Evolutionary conservation across 1,140 invertebrate species (phyloP), one percentile per base, ranked within the genome.

Genomic region (Aphelenchoides besseyi): DNA sequence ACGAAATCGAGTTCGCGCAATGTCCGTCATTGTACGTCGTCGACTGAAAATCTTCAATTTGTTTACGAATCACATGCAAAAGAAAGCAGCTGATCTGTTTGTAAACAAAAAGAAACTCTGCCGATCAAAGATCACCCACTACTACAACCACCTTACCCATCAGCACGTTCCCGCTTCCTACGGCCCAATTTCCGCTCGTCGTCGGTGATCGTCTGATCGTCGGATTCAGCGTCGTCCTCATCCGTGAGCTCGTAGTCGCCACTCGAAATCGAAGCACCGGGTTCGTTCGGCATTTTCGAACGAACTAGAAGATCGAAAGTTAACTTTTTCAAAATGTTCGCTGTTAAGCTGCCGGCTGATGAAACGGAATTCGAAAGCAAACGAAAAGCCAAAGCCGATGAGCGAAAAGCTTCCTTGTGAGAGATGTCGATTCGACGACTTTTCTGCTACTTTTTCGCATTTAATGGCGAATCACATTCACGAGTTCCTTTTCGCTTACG

Each of bases 1-100:
- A 5, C 71, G 52, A 16, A 73, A 73, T 18, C 59, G 71, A 30
- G 68, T 3, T 12, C 70, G 23, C 23, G 66, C 71, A 62, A 74
- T 29, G 23, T 73, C 71, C 12, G 71, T 57, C 26, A n/a, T 26
- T 18, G n/a, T 71, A 28, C 69, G 18, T 8, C 54, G 37, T 30
- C 59, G 30, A 37, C 18, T 68, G n/a, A n/a, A n/a, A n/a, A n/a
- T n/a, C n/a, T n/a, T n/a, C n/a, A n/a, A n/a, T n/a, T n/a, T n/a
- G n/a, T n/a, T n/a, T n/a, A n/a, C n/a, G n/a, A n/a, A n/a, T n/a
- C n/a, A n/a, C n/a, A n/a, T n/a, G n/a, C n/a, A n/a, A n/a, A n/a
- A n/a, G n/a, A n/a, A n/a, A n/a, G n/a, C n/a, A n/a, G n/a, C n/a
- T n/a, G n/a, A n/a, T n/a, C n/a, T 32, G 29, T 48, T 53, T 30